These are phyloP conservation scores for Cephalopterus ornatus DNA, from an alignment of 2,113 vertebrate species.

Conservation along the genomic window DNA sequence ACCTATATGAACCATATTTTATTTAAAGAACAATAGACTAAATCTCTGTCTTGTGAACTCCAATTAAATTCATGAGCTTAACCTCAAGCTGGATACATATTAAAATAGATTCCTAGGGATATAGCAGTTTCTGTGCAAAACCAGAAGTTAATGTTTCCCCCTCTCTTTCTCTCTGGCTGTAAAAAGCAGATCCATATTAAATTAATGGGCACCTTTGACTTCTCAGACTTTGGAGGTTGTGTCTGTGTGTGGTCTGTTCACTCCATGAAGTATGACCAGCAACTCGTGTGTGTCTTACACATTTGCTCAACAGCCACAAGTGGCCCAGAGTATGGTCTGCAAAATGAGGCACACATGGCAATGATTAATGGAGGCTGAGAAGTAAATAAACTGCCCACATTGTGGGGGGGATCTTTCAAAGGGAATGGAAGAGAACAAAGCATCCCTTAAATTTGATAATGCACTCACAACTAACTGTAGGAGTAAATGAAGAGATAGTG, in stretches of 20 bases:
- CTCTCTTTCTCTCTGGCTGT: not conserved
- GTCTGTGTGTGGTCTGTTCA: slow-evolving; percentile 44
- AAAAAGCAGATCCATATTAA: not conserved
- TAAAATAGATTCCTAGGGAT: not conserved
- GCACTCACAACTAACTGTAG: not conserved
- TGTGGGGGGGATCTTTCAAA: not conserved
- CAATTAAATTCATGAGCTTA: not conserved
- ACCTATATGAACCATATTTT: not conserved
- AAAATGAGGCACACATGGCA: not conserved
- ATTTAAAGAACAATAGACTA: not conserved
- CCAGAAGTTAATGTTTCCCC: not conserved
- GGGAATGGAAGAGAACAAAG: not conserved
- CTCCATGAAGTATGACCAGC: not conserved
- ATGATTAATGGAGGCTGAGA: not conserved
- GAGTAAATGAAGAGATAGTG: not conserved
- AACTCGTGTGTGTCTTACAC: not conserved
- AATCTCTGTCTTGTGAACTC: not conserved
- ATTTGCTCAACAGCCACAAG: not conserved
- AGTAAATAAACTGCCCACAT: not conserved
- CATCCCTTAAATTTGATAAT: not conserved
- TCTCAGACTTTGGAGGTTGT: not conserved
- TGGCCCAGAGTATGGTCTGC: not conserved
- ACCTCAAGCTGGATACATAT: not conserved
- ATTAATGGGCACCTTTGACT: not conserved
- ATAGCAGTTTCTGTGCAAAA: not conserved